phyloP scores from a whole-genome alignment of 2,797 vertebrate genomes.

The Okamejei kenojei region DNA sequence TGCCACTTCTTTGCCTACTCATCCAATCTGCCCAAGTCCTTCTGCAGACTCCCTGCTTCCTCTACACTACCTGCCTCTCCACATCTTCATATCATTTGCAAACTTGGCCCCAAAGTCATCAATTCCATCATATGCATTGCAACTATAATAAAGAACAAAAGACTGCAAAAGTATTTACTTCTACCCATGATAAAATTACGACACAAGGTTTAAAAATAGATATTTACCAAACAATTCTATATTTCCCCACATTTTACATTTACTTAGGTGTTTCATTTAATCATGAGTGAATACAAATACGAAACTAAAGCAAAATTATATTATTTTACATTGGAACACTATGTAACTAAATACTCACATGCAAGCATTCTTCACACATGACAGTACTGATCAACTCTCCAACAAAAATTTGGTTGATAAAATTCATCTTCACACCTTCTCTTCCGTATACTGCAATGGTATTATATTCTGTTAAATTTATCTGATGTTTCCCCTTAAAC shows the following conservation, averaged over 20 bases:
- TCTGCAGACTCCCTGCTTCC: no score
- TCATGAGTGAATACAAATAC: not conserved
- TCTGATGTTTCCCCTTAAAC: slow-evolving; percentile 48
- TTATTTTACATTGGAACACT: not conserved
- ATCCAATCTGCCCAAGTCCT: no score
- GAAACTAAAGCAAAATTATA: not conserved
- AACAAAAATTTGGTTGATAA: slow-evolving; percentile 93
- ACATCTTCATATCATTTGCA: no score
- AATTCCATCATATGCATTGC: not conserved
- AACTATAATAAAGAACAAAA: not conserved
- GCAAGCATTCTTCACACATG: slow-evolving; percentile 97
- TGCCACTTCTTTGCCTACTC: no score
- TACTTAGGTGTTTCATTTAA: not conserved
- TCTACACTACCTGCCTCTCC: no score
- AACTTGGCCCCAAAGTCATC: no score
- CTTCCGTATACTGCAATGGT: slow-evolving; percentile 80
- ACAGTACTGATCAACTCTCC: slow-evolving; percentile 97
- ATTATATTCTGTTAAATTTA: slow-evolving; percentile 42
- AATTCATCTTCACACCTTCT: slow-evolving; percentile 96
- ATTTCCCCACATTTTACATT: not conserved
- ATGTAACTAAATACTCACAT: slow-evolving; percentile 69
- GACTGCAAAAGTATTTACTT: not conserved
- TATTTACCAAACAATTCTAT: not conserved
- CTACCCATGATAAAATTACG: not conserved
- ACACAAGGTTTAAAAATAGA: no score